Conservation (phyloP, 2,113 vertebrate species). For the Heterocephalus glaber region DNA sequence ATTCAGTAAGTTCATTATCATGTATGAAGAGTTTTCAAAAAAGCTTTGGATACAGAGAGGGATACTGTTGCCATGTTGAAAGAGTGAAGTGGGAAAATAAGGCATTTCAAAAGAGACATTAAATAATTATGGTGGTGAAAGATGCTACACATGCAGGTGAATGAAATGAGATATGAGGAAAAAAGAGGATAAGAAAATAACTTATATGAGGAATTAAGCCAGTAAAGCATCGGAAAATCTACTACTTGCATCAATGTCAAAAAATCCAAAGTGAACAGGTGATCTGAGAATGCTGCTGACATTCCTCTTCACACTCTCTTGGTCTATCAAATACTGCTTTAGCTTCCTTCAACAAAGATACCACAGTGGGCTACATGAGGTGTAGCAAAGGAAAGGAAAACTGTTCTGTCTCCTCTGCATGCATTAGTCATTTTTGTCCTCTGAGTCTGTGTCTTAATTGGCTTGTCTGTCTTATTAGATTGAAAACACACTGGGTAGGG, state of each 20-base stretch:
- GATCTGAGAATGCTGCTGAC: constrained; percentile 72
- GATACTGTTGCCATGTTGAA: not conserved
- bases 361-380: constrained; percentile 69
- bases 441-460: constrained; percentile 79
- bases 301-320: constrained; percentile 67
- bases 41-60: not conserved
- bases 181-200: constrained; percentile 58
- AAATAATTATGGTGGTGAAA: constrained; percentile 24
- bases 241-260: constrained; percentile 70
- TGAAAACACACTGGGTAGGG: constrained; percentile 78
- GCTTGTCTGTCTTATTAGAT: constrained; percentile 81
- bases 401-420: constrained; percentile 58
- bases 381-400: constrained; percentile 65
- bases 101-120: not conserved
- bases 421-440: constrained; percentile 75
- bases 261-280: constrained; percentile 66
- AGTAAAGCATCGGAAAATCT: constrained; percentile 60
- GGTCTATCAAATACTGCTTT: constrained; percentile 76
- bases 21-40: not conserved
- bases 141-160: not conserved
- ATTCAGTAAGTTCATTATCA: not conserved
- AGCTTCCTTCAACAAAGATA: constrained; percentile 72
- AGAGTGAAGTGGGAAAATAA: not conserved
- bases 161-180: constrained; percentile 41
- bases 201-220: constrained; percentile 27